A percentile compares a stretch with the other conserved stretches of the same genome.
These are phyloP conservation scores for Oophaga sylvatica DNA, from an alignment of 2,797 vertebrate species.

Conservation along the genomic window DNA sequence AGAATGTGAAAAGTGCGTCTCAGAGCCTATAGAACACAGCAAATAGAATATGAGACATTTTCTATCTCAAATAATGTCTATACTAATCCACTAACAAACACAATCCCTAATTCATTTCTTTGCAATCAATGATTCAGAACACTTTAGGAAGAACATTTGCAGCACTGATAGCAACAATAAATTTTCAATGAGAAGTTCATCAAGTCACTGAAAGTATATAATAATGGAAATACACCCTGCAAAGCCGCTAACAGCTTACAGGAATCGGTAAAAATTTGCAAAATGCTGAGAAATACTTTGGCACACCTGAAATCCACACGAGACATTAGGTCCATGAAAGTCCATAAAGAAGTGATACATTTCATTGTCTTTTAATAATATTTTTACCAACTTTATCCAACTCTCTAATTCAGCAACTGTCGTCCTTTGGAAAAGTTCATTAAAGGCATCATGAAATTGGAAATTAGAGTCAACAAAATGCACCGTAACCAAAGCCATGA, in stretches of 20 bases:
- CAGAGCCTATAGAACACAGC: too few relatives aligned
- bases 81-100: background rate
- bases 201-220: background rate
- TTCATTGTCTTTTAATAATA: too few relatives aligned
- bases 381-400: too few relatives aligned
- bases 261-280: background rate
- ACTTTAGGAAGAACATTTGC: background rate
- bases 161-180: background rate
- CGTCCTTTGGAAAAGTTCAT: background rate
- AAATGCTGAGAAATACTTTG: background rate
- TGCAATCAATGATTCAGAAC: background rate
- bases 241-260: background rate
- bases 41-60: too few relatives aligned
- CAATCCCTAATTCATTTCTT: background rate
- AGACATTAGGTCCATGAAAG: background rate
- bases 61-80: background rate
- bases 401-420: background rate
- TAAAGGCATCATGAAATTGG: background rate
- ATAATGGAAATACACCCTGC: background rate
- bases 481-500: too few relatives aligned
- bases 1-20: too few relatives aligned
- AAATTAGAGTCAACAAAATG: too few relatives aligned
- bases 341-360: too few relatives aligned
- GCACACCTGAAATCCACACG: background rate
- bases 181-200: background rate